Evolutionary conservation across 2,113 vertebrate genomes (phyloP), one percentile per base, ranked within the genome.

Genomic region (Bos javanicus): DNA sequence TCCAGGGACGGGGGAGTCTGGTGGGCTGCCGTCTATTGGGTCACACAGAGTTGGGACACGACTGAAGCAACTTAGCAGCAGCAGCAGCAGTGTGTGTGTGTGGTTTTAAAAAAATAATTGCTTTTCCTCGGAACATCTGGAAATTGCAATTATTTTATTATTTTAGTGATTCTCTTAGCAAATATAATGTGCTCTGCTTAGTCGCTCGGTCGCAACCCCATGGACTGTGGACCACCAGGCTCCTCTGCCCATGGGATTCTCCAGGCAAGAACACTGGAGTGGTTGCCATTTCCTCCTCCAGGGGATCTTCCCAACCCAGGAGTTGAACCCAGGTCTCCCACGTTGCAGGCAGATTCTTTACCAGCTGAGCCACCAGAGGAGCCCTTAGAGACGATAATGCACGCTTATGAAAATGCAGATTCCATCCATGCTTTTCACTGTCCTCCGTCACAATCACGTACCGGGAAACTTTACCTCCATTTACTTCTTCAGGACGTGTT

Each of bases 161-260:
- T n/a, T 54, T 67, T 28, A 59, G 50, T 30, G 30, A 43, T 19
- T 88, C 16, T 28, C 48, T 83, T 71, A 57, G 50, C 82, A 64
- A n/a, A n/a, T 71, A 28, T 48, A 71, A 21, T n/a, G 19, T 71
- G 64, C n/a, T 71, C n/a, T 36, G 64, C 64, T 36, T 23, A 71
- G n/a, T 36, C 0, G 5, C n/a, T 19, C n/a, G 5, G n/a, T 23
- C 1, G 64, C 5, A 5, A 36, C n/a, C 19, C n/a, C n/a, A 3
- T 36, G 67, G 67, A 23, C n/a, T 71, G 67, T 39, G n/a, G n/a
- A n/a, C n/a, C 5, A 0, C n/a, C 67, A 71, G 67, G n/a, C n/a
- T 71, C 19, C 67, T 39, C 67, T 36, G 67, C 19, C 19, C n/a
- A 12, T 36, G 67, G 67, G 67, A 71, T 36, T 71, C n/a, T 11